phyloP scores from a whole-genome alignment of 2,113 vertebrate species.

The Grammomys dolichurus region DNA sequence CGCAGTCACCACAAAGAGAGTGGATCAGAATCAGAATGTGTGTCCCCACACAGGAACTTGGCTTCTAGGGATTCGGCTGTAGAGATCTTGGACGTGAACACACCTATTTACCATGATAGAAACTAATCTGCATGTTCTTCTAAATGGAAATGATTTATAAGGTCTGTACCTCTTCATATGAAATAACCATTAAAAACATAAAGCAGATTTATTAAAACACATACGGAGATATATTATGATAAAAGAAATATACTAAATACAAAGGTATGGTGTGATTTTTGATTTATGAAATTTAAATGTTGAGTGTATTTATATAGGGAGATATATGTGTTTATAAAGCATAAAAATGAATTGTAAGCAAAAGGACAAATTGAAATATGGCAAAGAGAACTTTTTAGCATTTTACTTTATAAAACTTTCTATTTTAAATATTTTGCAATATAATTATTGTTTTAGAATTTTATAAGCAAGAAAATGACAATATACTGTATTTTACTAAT shows the following conservation, averaged over 20 bases:
- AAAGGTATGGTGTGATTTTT: background rate
- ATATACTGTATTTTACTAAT: background rate
- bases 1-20: background rate
- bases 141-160: conserved; percentile 21
- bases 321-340: conserved; percentile 2
- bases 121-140: background rate
- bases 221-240: background rate
- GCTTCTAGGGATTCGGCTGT: background rate
- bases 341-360: background rate
- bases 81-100: background rate
- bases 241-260: conserved; percentile 43
- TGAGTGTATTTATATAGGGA: background rate
- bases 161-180: background rate
- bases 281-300: conserved; percentile 27
- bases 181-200: background rate
- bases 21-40: background rate
- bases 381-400: background rate
- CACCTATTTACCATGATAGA: background rate
- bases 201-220: conserved; percentile 21
- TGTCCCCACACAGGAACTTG: background rate
- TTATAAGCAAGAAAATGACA: conserved; percentile 22
- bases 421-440: conserved; percentile 35
- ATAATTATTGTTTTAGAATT: conserved; percentile 9
- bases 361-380: background rate
- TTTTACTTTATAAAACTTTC: background rate